Percentiles rank a stretch among this genome's conserved stretches.
These are phyloP conservation scores for Drosophila monieri DNA, from an alignment of 2,888 invertebrate genomes.

Conservation along the genomic window DNA sequence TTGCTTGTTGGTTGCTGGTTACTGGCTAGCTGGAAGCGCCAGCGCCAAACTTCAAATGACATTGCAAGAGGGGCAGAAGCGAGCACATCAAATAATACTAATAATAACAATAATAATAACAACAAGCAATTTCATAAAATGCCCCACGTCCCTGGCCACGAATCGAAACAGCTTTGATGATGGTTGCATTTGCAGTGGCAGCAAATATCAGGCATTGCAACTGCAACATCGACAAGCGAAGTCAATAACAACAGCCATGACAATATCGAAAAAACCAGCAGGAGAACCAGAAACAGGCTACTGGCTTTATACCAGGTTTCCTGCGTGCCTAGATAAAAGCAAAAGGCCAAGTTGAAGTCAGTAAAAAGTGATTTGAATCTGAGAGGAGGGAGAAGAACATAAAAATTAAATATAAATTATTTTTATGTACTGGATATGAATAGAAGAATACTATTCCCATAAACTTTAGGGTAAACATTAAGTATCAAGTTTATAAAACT, in stretches of 20 bases:
- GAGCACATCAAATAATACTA: conserved; percentile 58
- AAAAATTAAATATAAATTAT: conserved; percentile 31
- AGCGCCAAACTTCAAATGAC: conserved; percentile 69
- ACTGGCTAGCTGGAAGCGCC: conserved; percentile 20
- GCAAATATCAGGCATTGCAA: conserved; percentile 13
- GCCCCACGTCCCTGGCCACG: conserved; percentile 60
- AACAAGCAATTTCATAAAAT: conserved; percentile 74
- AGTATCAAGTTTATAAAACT: neutral
- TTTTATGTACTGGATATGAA: conserved; percentile 19
- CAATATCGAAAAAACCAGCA: conserved; percentile 50
- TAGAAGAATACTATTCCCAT: conserved; percentile 5
- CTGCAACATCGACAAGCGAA: conserved; percentile 33
- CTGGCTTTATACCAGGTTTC: conserved; percentile 27
- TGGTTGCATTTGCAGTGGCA: conserved; percentile 33
- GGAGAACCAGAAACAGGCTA: conserved; percentile 25
- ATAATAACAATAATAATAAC: conserved; percentile 79
- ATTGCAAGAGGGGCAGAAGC: conserved; percentile 40
- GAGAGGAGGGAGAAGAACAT: conserved; percentile 9
- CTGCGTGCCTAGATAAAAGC: conserved; percentile 23
- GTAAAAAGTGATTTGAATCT: conserved; percentile 31
- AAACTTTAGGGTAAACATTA: neutral
- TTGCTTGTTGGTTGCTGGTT: conserved; percentile 1
- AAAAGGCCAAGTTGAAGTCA: conserved; percentile 19
- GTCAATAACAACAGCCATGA: conserved; percentile 63
- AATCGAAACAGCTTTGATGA: conserved; percentile 53